Evolutionary conservation across 1,140 invertebrate genomes (phyloP).

Genomic region (Drosophila punjabiensis): DNA sequence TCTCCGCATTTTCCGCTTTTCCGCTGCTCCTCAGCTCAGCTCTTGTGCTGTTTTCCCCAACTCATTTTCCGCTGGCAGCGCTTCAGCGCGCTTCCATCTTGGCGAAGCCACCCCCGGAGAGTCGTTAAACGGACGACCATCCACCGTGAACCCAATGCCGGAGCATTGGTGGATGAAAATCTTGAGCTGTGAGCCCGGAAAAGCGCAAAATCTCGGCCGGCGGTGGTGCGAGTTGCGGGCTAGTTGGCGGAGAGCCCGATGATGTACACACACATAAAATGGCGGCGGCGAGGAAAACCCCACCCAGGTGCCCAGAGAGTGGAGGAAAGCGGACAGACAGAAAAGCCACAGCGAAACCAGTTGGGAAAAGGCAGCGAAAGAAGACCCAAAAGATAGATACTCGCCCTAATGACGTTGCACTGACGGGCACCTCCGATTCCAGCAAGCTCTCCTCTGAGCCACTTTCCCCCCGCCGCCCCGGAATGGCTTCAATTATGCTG

Average conservation of each 20-base stretch:
- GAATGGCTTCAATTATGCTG: conserved; percentile 77
- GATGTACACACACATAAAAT: conserved; percentile 67
- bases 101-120: conserved; percentile 29
- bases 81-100: conserved; percentile 24
- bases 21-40: conserved; percentile 19
- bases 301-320: conserved; percentile 37
- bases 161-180: conserved; percentile 72
- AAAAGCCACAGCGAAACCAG: conserved; percentile 28
- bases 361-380: conserved; percentile 53
- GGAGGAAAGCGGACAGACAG: conserved; percentile 19
- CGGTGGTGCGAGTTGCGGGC: conserved; percentile 17
- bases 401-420: conserved; percentile 51
- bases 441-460: conserved; percentile 31
- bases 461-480: conserved; percentile 20
- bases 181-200: conserved; percentile 55
- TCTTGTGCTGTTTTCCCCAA: conserved; percentile 7
- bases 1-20: conserved; percentile 22
- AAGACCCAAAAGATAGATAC: conserved; percentile 49
- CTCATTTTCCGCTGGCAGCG: conserved; percentile 9
- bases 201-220: conserved; percentile 74
- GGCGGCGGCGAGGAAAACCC: conserved; percentile 55
- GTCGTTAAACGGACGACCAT: conserved; percentile 42
- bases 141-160: conserved; percentile 20
- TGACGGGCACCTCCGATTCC: conserved; percentile 26
- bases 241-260: conserved; percentile 15